A percentile compares a stretch with the other conserved stretches of the same genome.
Conservation (phyloP, 35 echinoderm and acorn worm genomes). For the Hemicentrotus pulcherrimus region DNA sequence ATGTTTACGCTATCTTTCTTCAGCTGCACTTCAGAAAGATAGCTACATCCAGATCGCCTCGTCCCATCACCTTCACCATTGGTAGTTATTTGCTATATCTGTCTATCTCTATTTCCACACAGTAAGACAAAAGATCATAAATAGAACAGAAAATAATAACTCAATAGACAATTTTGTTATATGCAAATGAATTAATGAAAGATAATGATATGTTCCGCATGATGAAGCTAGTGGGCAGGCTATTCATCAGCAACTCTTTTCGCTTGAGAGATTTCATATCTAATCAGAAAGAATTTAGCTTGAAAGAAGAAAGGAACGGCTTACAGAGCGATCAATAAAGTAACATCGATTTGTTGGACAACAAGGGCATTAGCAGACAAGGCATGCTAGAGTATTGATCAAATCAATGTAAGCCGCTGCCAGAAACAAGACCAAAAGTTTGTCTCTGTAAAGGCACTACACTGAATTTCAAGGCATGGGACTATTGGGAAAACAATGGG, state of each 20-base stretch:
- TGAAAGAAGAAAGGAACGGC: constrained; percentile 31
- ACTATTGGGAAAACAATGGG: not conserved
- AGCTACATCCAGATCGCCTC: too few species aligned
- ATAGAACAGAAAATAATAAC: too few species aligned
- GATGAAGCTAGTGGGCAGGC: not conserved
- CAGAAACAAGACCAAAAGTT: not conserved
- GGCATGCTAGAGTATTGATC: not conserved
- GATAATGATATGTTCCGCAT: too few species aligned
- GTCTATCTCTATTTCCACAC: too few species aligned
- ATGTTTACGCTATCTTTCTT: too few species aligned
- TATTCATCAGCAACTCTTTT: not conserved
- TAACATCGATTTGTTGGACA: constrained; percentile 41
- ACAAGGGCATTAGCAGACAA: constrained; percentile 47
- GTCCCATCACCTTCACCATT: too few species aligned
- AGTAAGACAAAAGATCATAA: too few species aligned
- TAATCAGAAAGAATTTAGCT: constrained; percentile 42
- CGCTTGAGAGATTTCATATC: constrained; percentile 17
- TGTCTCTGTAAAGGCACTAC: not conserved
- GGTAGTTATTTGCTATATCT: too few species aligned
- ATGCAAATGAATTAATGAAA: too few species aligned
- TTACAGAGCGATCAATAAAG: not conserved
- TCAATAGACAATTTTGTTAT: too few species aligned
- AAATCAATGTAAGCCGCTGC: constrained; percentile 47
- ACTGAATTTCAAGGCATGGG: not conserved
- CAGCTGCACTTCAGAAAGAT: too few species aligned